Conservation (phyloP, 2,797 vertebrate genomes). For the Oryzias sinensis region DNA sequence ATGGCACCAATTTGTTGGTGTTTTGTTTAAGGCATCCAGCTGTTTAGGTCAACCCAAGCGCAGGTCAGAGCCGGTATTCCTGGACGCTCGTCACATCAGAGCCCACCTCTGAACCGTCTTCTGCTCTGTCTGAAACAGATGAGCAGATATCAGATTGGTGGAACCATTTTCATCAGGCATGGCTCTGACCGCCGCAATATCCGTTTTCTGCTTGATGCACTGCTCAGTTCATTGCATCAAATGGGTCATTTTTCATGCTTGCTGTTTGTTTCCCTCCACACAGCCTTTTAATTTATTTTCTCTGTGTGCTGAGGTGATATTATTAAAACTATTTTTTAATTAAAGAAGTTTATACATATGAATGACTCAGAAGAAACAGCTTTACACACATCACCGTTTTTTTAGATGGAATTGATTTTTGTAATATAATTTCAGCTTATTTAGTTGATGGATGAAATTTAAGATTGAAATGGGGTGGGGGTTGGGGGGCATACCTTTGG, state of each 20-base stretch:
- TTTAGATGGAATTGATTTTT: constrained; percentile 30
- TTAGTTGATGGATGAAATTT: constrained; percentile 3
- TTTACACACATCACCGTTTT: constrained; percentile 28
- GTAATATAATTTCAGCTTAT: constrained; percentile 10
- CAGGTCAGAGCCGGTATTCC: constrained; percentile 23
- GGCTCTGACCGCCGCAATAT: constrained; percentile 49
- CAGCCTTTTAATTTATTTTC: constrained; percentile 13
- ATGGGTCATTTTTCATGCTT: constrained; percentile 30
- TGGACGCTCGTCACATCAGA: constrained; percentile 39
- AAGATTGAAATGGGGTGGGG: constrained; percentile 13
- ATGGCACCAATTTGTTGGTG: constrained; percentile 45
- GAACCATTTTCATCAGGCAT: constrained; percentile 49
- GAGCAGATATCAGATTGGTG: constrained; percentile 61
- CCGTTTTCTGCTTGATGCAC: constrained; percentile 45
- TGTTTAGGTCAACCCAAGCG: constrained; percentile 23
- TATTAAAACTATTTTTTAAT: constrained; percentile 48
- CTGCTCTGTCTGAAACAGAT: constrained; percentile 34
- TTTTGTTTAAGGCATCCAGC: constrained; percentile 24
- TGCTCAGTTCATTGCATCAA: constrained; percentile 33
- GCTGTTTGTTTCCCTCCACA: constrained; percentile 21
- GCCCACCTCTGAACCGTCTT: constrained; percentile 3
- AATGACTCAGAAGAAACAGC: constrained; percentile 16
- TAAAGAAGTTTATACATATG: constrained; percentile 10
- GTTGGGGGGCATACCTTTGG: neutral
- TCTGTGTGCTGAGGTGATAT: constrained; percentile 29